Evolutionary conservation across 2,888 invertebrate species (phyloP).

Genomic region (Napeogenes sylphis): DNA sequence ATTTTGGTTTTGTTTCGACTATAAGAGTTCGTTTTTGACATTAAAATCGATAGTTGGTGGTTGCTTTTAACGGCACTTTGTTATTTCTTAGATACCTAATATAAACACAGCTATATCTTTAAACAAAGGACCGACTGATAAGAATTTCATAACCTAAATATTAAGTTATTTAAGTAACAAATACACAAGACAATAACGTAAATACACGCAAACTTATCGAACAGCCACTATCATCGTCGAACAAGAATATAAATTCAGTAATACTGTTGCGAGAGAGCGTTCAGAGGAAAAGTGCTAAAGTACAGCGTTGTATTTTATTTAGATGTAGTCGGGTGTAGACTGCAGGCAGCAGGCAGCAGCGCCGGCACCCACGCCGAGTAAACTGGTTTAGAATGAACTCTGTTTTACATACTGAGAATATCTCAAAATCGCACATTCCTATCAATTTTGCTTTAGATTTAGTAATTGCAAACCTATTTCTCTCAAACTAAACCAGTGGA

Average conservation of each 20-base stretch:
- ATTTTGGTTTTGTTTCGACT: slow-evolving; percentile 21
- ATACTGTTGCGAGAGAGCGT: background rate
- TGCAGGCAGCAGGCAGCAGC: slow-evolving; percentile 37
- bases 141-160: no score
- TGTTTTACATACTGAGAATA: slow-evolving; percentile 44
- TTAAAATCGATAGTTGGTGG: slow-evolving; percentile 11
- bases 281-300: slow-evolving; percentile 1
- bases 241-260: background rate
- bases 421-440: slow-evolving; percentile 56
- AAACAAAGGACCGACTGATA: no score
- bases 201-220: no score
- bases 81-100: no score
- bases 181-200: no score
- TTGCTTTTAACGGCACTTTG: background rate
- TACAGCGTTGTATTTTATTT: slow-evolving; percentile 40
- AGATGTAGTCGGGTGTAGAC: slow-evolving; percentile 45
- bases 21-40: slow-evolving; percentile 24
- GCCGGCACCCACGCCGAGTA: slow-evolving; percentile 44
- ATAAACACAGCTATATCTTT: no score
- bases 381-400: slow-evolving; percentile 53
- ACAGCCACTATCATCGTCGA: no score
- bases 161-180: no score
- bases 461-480: slow-evolving; percentile 14
- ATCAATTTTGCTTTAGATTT: slow-evolving; percentile 40
- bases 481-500: background rate